phyloP scores from a whole-genome alignment of 2,113 vertebrate species.

The Heloderma charlesbogerti region DNA sequence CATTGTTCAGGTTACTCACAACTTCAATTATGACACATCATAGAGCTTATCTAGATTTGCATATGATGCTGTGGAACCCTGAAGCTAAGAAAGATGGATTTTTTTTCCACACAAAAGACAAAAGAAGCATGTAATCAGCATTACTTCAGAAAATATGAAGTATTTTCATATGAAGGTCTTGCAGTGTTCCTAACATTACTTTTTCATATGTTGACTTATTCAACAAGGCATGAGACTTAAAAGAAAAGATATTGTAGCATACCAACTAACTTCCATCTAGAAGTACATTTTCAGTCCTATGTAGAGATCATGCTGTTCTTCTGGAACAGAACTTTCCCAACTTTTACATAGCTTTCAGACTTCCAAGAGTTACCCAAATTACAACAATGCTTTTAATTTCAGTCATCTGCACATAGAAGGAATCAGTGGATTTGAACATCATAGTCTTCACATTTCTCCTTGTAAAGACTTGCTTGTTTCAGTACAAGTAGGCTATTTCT shows the following conservation, averaged over 20 bases:
- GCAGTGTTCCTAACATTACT: background rate
- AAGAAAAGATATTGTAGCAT: no score
- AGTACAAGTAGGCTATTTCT: no score
- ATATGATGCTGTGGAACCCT: background rate
- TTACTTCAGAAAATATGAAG: background rate
- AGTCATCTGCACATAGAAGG: background rate
- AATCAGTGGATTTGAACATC: background rate
- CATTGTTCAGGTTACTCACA: background rate
- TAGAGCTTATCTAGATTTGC: background rate
- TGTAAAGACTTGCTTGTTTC: background rate
- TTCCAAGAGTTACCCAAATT: background rate
- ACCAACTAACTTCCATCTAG: background rate
- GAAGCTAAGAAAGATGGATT: background rate
- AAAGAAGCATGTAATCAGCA: background rate
- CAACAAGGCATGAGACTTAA: background rate
- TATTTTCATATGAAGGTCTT: no score
- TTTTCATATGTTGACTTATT: background rate
- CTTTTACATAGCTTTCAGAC: background rate
- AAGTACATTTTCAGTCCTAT: background rate
- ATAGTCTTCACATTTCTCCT: background rate
- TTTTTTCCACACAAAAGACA: background rate
- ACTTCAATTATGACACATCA: background rate
- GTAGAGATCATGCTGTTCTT: background rate
- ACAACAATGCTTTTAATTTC: background rate
- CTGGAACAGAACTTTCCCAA: background rate